phyloP scores from a whole-genome alignment of 2,888 invertebrate species.

The Drosophila sordidapex region DNA sequence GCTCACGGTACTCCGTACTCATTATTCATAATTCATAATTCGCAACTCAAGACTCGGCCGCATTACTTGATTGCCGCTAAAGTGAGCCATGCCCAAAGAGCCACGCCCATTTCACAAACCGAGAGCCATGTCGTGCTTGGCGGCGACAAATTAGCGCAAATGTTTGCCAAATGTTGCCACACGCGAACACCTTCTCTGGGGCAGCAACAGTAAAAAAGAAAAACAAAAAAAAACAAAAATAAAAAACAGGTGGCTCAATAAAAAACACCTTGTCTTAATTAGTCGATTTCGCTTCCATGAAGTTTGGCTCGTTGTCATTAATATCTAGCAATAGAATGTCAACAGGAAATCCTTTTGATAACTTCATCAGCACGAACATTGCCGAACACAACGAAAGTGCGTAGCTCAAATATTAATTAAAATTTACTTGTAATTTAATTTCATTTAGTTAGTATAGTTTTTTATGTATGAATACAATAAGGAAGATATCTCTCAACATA shows the following conservation, averaged over 20 bases:
- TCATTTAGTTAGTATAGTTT: background rate
- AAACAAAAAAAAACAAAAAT: slow-evolving; percentile 2
- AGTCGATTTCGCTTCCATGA: slow-evolving; percentile 13
- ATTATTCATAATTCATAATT: slow-evolving; percentile 41
- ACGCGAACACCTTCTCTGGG: slow-evolving; percentile 31
- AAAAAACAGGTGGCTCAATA: slow-evolving; percentile 50
- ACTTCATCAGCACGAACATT: slow-evolving; percentile 1
- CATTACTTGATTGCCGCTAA: background rate
- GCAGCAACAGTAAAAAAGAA: background rate
- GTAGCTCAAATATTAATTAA: background rate
- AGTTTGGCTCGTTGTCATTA: slow-evolving; percentile 25
- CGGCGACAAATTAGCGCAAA: slow-evolving; percentile 68
- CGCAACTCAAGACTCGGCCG: slow-evolving; percentile 22
- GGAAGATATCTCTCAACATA: background rate
- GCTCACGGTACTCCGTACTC: slow-evolving; percentile 55
- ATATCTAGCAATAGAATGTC: slow-evolving; percentile 15
- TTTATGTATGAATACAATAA: background rate
- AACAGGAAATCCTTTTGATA: background rate
- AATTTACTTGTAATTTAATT: background rate
- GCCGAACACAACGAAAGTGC: background rate
- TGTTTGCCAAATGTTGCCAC: slow-evolving; percentile 42
- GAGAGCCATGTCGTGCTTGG: slow-evolving; percentile 49
- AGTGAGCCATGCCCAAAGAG: background rate
- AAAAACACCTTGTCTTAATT: slow-evolving; percentile 64
- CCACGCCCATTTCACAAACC: background rate